Evolutionary conservation across 2,888 invertebrate species (phyloP).

Genomic region (Diogma glabrata): DNA sequence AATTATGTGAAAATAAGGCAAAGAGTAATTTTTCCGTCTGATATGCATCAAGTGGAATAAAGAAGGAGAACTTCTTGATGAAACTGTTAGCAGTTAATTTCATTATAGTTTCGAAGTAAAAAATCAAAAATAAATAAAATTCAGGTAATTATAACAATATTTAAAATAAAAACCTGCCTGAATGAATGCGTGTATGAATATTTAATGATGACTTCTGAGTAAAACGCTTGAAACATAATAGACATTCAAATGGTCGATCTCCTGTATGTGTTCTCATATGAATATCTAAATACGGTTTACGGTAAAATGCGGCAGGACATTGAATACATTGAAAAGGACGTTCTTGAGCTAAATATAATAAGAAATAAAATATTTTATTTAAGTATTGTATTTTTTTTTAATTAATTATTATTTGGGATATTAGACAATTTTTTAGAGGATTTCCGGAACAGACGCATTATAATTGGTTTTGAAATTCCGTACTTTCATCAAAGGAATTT

Average conservation of each 20-base stretch:
- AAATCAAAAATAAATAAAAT: background rate
- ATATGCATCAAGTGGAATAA: too few relatives aligned
- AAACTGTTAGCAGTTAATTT: too few relatives aligned
- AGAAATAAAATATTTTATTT: background rate
- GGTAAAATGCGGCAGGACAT: constrained; percentile 47
- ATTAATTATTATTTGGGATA: too few relatives aligned
- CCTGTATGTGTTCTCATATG: constrained; percentile 38
- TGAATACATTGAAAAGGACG: constrained; percentile 38
- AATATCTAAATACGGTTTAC: constrained; percentile 42
- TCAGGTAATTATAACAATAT: too few relatives aligned
- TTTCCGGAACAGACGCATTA: too few relatives aligned
- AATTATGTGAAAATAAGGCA: too few relatives aligned
- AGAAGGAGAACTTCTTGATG: too few relatives aligned
- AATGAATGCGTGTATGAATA: constrained; percentile 70
- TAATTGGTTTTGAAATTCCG: too few relatives aligned
- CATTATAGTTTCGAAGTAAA: constrained; percentile 23
- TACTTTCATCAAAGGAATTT: too few relatives aligned
- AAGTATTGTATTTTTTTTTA: too few relatives aligned
- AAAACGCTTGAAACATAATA: constrained; percentile 51
- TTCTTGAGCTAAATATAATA: constrained; percentile 19
- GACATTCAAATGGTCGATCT: constrained; percentile 25
- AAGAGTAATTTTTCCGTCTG: too few relatives aligned
- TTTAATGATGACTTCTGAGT: constrained; percentile 73
- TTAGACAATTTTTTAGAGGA: too few relatives aligned
- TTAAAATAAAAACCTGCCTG: constrained; percentile 39